Base-by-base conservation (phyloP, 2,113 vertebrate species). In the Actenoides hombroni region DNA sequence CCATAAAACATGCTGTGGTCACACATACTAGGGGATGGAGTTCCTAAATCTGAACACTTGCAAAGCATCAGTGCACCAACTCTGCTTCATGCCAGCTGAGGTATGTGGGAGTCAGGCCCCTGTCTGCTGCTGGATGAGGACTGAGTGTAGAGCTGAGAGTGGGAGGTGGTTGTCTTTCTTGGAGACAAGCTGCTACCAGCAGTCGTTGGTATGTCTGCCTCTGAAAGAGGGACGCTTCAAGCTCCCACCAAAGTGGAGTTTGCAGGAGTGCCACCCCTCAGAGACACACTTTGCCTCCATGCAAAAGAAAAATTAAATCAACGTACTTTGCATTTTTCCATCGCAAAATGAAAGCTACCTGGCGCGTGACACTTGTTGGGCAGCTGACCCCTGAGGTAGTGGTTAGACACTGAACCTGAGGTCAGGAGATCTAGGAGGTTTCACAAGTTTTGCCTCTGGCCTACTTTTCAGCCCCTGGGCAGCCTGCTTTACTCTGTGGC, bases 131-230 rank as follows among this genome's bases (percentile, higher is more conserved):
- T 26, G 16, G 21, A 2, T 53, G 63, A 68, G 51, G 6, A 9
- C 12, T 6, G 42, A 13, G 33, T 12, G 2, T 6, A 10, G 37
- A 53, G 56, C n/a, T 1, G 0, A 28, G 25, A 49, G 39, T 11
- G 4, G 8, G 25, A 39, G 24, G 5, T 54, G 0, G 0, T 63
- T 35, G 51, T 35, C n/a, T n/a, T 53, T 16, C 37, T 63, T 4
- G 1, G n/a, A 15, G 59, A 13, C 23, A 15, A 5, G 29, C 67
- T 84, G 68, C 74, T 73, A 6, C 48, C 59, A 33, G 59, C n/a
- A 23, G 16, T 29, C 6, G 2, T 39, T 40, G 48, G 6, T 21
- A 25, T 5, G n/a, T 14, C 42, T 59, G 31, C 42, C 60, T 61
- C 48, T 19, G n/a, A 6, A 18, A 29, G 18, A 18, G 54, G n/a